These are phyloP conservation scores for Myripristis jacobus DNA, from an alignment of 2,797 vertebrate genomes.

Conservation along the genomic window DNA sequence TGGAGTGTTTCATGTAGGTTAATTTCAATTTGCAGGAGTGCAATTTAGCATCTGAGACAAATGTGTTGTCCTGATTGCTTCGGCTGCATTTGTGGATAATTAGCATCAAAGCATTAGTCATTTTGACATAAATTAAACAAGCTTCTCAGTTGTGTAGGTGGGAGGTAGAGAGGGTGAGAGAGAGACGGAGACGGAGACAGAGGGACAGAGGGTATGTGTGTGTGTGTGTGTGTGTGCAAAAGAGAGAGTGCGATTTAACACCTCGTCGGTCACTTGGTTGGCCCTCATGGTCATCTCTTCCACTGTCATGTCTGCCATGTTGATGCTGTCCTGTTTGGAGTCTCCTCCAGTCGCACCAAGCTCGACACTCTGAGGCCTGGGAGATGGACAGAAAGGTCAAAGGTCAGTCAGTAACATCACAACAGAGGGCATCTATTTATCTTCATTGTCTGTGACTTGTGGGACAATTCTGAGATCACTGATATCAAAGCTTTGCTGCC, in stretches of 20 bases:
- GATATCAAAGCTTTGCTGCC: not conserved
- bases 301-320: constrained; percentile 90
- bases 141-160: constrained; percentile 5
- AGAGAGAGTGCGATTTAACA: constrained; percentile 78
- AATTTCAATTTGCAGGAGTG: constrained; percentile 8
- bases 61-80: not conserved
- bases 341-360: constrained; percentile 72
- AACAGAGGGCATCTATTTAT: constrained; percentile 7
- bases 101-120: not conserved
- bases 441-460: not conserved
- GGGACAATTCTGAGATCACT: constrained; percentile 3
- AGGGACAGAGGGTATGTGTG: not conserved
- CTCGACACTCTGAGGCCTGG: constrained; percentile 81
- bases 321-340: constrained; percentile 73
- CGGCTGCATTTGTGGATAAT: constrained; percentile 15
- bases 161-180: constrained; percentile 18
- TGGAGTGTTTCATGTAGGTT: not conserved
- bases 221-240: constrained; percentile 1
- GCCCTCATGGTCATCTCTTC: constrained; percentile 91
- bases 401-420: constrained; percentile 12
- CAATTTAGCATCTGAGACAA: constrained; percentile 17
- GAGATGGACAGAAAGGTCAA: constrained; percentile 11
- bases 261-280: constrained; percentile 97
- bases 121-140: constrained; percentile 14
- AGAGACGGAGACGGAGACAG: not conserved